Evolutionary conservation across 2,888 invertebrate species (phyloP).

Genomic region (Oscheius onirici): DNA sequence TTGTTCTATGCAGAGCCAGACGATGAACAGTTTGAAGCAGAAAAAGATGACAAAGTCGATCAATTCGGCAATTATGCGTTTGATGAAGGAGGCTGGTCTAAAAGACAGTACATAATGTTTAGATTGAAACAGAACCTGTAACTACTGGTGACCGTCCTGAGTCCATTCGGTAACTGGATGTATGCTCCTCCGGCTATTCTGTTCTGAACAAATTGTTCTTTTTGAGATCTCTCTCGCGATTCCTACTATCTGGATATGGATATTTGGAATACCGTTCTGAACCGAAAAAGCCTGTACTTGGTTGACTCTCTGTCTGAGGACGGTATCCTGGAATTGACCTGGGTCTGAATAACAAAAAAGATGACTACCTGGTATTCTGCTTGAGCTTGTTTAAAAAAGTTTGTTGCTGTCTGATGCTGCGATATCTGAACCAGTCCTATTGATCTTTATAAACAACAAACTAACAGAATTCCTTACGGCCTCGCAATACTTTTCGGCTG

Average conservation of each 20-base stretch:
- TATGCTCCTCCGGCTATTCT: neutral
- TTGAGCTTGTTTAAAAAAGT: constrained; percentile 1
- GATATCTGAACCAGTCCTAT: neutral
- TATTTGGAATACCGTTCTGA: neutral
- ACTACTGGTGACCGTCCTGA: neutral
- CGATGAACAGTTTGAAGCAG: constrained; percentile 58
- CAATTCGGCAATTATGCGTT: constrained; percentile 60
- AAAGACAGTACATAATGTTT: neutral
- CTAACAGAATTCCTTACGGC: constrained; percentile 22
- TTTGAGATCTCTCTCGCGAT: neutral
- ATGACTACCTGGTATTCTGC: constrained; percentile 8
- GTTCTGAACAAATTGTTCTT: neutral
- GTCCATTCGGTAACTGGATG: constrained; percentile 2
- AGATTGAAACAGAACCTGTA: neutral
- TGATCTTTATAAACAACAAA: too few relatives aligned
- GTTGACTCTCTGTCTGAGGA: neutral
- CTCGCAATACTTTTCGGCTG: constrained; percentile 17
- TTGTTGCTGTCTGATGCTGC: neutral
- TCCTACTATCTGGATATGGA: constrained; percentile 14
- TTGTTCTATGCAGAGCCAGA: constrained; percentile 57
- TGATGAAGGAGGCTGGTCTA: constrained; percentile 52
- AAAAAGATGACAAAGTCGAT: constrained; percentile 63
- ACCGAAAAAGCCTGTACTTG: neutral
- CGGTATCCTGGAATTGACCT: neutral
- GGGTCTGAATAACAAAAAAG: neutral